phyloP scores from a whole-genome alignment of 2,888 invertebrate genomes.

The Scotopteryx bipunctaria region DNA sequence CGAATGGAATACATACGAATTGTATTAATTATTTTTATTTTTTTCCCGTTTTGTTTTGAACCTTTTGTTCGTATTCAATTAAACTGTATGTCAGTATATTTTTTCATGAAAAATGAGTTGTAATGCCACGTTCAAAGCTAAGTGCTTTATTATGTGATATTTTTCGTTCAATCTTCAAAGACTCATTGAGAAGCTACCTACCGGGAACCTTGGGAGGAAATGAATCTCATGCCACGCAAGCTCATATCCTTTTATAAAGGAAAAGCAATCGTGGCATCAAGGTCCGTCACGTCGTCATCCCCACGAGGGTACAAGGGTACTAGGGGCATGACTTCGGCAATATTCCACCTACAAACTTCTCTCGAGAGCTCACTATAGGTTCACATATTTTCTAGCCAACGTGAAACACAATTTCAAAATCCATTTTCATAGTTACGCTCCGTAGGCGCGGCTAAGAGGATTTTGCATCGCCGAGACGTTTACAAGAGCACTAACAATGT shows the following conservation, averaged over 20 bases:
- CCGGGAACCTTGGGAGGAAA: neutral
- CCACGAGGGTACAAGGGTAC: neutral
- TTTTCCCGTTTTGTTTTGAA: constrained; percentile 9
- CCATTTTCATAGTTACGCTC: constrained; percentile 30
- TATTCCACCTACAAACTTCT: constrained; percentile 1
- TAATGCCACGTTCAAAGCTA: neutral
- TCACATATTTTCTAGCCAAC: no score
- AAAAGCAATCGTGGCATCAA: neutral
- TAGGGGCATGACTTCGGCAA: neutral
- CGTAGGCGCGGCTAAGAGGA: constrained; percentile 61
- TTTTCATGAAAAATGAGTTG: constrained; percentile 10
- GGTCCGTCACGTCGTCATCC: neutral
- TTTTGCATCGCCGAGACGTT: constrained; percentile 70
- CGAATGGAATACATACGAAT: constrained; percentile 20
- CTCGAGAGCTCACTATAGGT: neutral
- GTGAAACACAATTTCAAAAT: constrained; percentile 23
- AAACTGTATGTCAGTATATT: constrained; percentile 11
- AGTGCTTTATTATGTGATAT: neutral
- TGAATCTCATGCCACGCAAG: neutral
- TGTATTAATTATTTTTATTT: constrained; percentile 15
- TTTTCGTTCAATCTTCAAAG: neutral
- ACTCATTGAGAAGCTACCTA: neutral
- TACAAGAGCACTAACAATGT: constrained; percentile 78
- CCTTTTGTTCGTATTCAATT: constrained; percentile 16
- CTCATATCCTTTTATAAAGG: neutral